These are phyloP conservation scores for Drosophila melanogaster DNA, from an alignment of 1,140 invertebrate genomes.

Conservation along the genomic window Release_6_plus_ISO1_MT NT_037436.4:16309001-16309500, in stretches of 20 bases:
- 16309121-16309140: constrained; percentile 56
- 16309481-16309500: neutral
- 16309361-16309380: constrained; percentile 45
- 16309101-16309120: constrained; percentile 61
- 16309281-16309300: constrained; percentile 23
- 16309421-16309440: constrained; percentile 7
- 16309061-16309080: constrained; percentile 54
- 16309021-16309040: constrained; percentile 60
- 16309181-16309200: constrained; percentile 1
- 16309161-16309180: constrained; percentile 1
- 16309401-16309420: neutral
- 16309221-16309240: constrained; percentile 8
- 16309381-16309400: constrained; percentile 33
- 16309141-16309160: constrained; percentile 36
- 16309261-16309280: constrained; percentile 1
- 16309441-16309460: neutral
- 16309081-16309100: constrained; percentile 25
- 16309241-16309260: neutral
- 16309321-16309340: constrained; percentile 38
- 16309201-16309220: constrained; percentile 31
- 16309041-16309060: constrained; percentile 60
- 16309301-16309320: constrained; percentile 37
- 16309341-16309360: constrained; percentile 39
- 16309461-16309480: neutral
- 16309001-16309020: constrained; percentile 34